Conservation (phyloP, 2,888 invertebrate species). For the Malthinus flaveolus region DNA sequence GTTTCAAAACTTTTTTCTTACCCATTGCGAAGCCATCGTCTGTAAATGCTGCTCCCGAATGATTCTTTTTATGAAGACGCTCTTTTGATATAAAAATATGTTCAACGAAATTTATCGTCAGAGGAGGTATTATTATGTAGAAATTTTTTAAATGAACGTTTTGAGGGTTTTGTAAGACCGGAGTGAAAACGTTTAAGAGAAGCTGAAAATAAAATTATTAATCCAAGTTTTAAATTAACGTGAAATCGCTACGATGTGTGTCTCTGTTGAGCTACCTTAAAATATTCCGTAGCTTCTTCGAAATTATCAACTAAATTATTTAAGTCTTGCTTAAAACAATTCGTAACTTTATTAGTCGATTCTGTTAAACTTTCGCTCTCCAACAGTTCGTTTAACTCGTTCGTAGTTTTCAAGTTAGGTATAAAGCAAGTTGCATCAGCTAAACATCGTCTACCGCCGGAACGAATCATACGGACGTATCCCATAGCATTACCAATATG, state of each 20-base stretch:
- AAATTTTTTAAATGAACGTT: conserved; percentile 91
- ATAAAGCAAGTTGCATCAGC: conserved; percentile 90
- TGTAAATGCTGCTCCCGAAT: conserved; percentile 86
- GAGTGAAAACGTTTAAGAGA: conserved; percentile 89
- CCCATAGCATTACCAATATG: conserved; percentile 97
- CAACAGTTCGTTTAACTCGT: conserved; percentile 63
- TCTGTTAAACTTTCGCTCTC: conserved; percentile 63
- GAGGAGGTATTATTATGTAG: conserved; percentile 88
- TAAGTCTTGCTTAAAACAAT: conserved; percentile 77
- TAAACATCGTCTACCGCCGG: conserved; percentile 91
- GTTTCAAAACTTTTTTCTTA: conserved; percentile 40
- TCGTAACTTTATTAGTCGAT: conserved; percentile 67
- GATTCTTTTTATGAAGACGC: conserved; percentile 88
- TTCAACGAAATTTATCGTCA: conserved; percentile 94
- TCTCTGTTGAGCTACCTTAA: conserved; percentile 38
- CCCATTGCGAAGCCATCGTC: conserved; percentile 99
- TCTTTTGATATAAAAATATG: conserved; percentile 91
- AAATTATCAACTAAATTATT: conserved; percentile 74
- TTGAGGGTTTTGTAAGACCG: conserved; percentile 82
- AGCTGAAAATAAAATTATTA: conserved; percentile 57
- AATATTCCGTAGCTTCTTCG: conserved; percentile 45
- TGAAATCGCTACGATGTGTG: no score
- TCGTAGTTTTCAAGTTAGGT: conserved; percentile 70
- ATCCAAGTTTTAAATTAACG: conserved; percentile 1
- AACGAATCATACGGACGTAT: conserved; percentile 90